These are phyloP conservation scores for Nudaria mundana DNA, from an alignment of 2,888 invertebrate genomes.

Conservation along the genomic window DNA sequence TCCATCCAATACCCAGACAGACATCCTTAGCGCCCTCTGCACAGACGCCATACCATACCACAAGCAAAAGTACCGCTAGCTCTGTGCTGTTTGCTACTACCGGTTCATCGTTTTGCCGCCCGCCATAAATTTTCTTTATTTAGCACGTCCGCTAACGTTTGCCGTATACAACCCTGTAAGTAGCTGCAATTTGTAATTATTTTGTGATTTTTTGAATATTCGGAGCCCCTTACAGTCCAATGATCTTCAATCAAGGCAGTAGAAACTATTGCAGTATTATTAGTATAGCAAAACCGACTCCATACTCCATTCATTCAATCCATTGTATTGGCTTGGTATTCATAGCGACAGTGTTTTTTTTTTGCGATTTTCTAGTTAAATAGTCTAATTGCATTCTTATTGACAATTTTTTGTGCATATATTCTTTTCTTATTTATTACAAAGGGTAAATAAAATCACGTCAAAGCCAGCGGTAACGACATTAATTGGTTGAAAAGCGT, in stretches of 20 bases:
- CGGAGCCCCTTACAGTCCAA: not conserved
- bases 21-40: slow-evolving; percentile 70
- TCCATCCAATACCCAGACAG: too few species aligned
- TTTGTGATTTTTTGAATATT: not conserved
- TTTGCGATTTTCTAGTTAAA: slow-evolving; percentile 5
- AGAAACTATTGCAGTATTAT: too few species aligned
- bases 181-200: slow-evolving; percentile 41
- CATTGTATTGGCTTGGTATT: slow-evolving; percentile 56
- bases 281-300: too few species aligned
- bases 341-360: slow-evolving; percentile 16
- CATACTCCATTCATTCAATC: too few species aligned
- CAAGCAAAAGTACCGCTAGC: slow-evolving; percentile 32
- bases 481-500: too few species aligned
- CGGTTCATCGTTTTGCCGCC: slow-evolving; percentile 50
- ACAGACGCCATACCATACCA: slow-evolving; percentile 78
- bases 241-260: too few species aligned
- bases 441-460: too few species aligned
- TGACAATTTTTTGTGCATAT: too few species aligned
- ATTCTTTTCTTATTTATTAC: too few species aligned
- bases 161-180: slow-evolving; percentile 75
- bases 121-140: slow-evolving; percentile 71
- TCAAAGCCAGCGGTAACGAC: too few species aligned
- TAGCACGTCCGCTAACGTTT: slow-evolving; percentile 51
- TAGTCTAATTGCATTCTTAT: too few species aligned
- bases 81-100: too few species aligned